Evolutionary conservation across 2,113 vertebrate species (phyloP).

Genomic region (Alces alces): DNA sequence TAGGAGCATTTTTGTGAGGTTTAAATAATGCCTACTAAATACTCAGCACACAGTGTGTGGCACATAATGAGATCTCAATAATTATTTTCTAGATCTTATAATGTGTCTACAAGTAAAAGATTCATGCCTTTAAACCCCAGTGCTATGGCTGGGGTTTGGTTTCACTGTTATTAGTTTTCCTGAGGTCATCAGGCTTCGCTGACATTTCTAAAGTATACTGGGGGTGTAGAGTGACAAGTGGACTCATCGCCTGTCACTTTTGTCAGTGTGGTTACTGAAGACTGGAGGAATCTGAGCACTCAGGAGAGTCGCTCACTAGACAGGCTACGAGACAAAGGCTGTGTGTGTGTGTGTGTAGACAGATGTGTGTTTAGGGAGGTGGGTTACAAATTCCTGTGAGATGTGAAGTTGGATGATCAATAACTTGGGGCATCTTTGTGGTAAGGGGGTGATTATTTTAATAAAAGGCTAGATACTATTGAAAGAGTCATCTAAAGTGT

Average conservation of each 20-base stretch:
- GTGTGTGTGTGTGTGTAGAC: too few species aligned
- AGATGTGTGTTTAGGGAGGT: rapidly evolving
- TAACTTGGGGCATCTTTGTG: background rate
- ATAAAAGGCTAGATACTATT: background rate
- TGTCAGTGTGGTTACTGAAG: background rate
- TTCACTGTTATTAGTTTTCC: background rate
- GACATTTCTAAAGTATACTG: background rate
- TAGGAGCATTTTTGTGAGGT: background rate
- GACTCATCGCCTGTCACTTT: background rate
- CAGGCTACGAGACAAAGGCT: background rate
- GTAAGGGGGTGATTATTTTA: background rate
- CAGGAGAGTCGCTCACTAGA: background rate
- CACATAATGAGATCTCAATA: background rate
- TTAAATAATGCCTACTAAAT: background rate
- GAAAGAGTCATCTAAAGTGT: background rate
- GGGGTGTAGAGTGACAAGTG: background rate
- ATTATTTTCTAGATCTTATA: background rate
- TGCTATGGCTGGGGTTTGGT: background rate
- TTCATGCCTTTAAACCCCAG: background rate
- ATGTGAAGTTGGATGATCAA: background rate
- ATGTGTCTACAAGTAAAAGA: background rate
- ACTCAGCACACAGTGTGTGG: background rate
- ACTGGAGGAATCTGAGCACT: background rate
- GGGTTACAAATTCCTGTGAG: background rate
- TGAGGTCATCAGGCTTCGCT: background rate